Percentiles rank a stretch among this genome's conserved stretches.
Conservation (phyloP, 2,113 vertebrate species). For the Barbus barbus region DNA sequence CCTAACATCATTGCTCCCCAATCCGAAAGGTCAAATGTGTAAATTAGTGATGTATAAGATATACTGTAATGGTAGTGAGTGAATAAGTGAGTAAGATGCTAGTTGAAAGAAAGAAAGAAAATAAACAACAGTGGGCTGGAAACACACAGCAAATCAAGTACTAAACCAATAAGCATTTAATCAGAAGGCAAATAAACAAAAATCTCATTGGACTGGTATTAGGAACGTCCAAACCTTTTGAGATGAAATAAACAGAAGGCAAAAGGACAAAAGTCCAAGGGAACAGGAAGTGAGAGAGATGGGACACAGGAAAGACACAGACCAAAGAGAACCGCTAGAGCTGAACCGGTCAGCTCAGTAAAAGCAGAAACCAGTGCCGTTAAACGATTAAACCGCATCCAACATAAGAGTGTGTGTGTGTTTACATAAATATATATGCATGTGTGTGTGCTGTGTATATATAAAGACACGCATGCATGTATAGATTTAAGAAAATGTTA, state of each 20-base stretch:
- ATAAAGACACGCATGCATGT: too few relatives aligned
- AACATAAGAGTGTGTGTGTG: too few relatives aligned
- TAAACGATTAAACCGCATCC: too few relatives aligned
- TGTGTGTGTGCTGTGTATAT: too few relatives aligned
- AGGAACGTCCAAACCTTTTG: conserved; percentile 48
- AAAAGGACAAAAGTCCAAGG: conserved; percentile 23
- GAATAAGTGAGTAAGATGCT: neutral
- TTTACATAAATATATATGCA: too few relatives aligned
- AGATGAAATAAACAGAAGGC: neutral
- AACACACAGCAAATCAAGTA: neutral
- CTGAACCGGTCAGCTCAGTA: too few relatives aligned
- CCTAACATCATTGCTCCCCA: neutral
- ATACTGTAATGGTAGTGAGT: neutral
- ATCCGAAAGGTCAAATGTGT: neutral
- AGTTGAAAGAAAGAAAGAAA: neutral
- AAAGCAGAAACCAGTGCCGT: too few relatives aligned
- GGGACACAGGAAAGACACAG: conserved; percentile 58
- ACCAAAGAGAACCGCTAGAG: conserved; percentile 33
- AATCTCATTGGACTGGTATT: conserved; percentile 43
- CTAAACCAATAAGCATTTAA: conserved; percentile 48
- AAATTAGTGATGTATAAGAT: neutral
- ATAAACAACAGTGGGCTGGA: neutral
- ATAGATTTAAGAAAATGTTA: too few relatives aligned
- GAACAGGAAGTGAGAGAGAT: conserved; percentile 45
- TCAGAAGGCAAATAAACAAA: conserved; percentile 65